phyloP scores from a whole-genome alignment of 30 jellyfish, hydroid and myxozoan species.

The Turritopsis dohrnii region DNA sequence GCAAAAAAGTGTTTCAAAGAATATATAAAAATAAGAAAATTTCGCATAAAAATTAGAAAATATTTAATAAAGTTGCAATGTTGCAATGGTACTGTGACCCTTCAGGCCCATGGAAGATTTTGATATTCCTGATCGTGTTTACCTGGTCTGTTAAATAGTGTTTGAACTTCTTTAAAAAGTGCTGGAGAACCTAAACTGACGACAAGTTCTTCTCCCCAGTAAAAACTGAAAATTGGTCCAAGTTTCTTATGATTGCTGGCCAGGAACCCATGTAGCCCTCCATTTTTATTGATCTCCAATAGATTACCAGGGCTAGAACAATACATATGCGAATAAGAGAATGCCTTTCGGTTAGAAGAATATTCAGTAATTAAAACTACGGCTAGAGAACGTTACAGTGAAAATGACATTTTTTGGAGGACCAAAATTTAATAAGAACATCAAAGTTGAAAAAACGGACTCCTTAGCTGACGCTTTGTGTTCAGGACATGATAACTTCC shows the following conservation, averaged over 20 bases:
- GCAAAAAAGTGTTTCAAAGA: no score
- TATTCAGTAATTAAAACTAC: no score
- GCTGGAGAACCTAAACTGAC: slow-evolving; percentile 66
- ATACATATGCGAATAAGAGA: no score
- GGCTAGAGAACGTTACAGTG: no score
- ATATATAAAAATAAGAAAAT: no score
- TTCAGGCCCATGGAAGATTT: no score
- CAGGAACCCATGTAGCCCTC: slow-evolving; percentile 66
- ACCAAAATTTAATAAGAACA: background rate
- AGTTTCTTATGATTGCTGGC: slow-evolving; percentile 46
- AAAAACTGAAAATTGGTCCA: slow-evolving; percentile 73
- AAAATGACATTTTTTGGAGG: background rate
- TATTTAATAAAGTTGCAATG: no score
- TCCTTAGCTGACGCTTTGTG: slow-evolving; percentile 38
- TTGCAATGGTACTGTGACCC: no score
- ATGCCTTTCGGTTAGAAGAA: no score
- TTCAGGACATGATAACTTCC: slow-evolving; percentile 64
- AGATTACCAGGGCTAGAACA: slow-evolving; percentile 59
- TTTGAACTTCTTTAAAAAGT: slow-evolving; percentile 55
- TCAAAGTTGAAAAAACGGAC: background rate
- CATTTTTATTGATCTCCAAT: slow-evolving; percentile 48
- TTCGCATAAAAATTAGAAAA: no score
- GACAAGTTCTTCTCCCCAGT: slow-evolving; percentile 82
- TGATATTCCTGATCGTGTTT: background rate
- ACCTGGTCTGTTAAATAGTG: slow-evolving; percentile 80